Evolutionary conservation across 92 coral and sea anemone species (phyloP).

Genomic region (Porites evermanni): DNA sequence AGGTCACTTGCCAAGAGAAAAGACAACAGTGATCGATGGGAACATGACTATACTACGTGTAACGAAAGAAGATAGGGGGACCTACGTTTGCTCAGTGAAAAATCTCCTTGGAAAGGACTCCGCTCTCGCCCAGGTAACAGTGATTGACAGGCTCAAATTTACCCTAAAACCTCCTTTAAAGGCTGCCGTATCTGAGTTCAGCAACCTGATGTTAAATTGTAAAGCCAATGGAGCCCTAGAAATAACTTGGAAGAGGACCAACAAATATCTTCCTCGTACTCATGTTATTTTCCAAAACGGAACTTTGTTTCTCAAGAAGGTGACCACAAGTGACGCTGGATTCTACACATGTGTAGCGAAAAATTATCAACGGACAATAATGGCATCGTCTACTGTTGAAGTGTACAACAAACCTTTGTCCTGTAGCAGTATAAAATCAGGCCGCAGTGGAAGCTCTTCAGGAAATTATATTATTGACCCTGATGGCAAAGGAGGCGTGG

Average conservation of each 20-base stretch:
- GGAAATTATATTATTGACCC: slow-evolving; percentile 46
- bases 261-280: slow-evolving; percentile 17
- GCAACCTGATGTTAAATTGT: slow-evolving; percentile 29
- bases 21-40: too few relatives aligned
- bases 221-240: slow-evolving; percentile 37
- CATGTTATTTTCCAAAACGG: slow-evolving; percentile 48
- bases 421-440: slow-evolving; percentile 45
- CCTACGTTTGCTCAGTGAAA: slow-evolving; percentile 29
- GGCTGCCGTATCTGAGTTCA: too few relatives aligned
- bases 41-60: neutral
- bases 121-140: too few relatives aligned
- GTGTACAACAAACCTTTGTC: neutral
- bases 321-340: slow-evolving; percentile 25
- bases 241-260: slow-evolving; percentile 27
- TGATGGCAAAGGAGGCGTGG: slow-evolving; percentile 41
- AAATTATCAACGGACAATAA: slow-evolving; percentile 37
- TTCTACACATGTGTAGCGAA: slow-evolving; percentile 57
- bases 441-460: neutral
- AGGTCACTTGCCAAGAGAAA: too few relatives aligned
- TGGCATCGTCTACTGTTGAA: slow-evolving; percentile 40
- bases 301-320: slow-evolving; percentile 45
- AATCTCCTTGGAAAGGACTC: slow-evolving; percentile 40
- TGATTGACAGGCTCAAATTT: too few relatives aligned
- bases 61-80: slow-evolving; percentile 36
- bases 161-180: too few relatives aligned